Evolutionary conservation across 2,113 vertebrate species (phyloP).

Genomic region (Machaerirhynchus nigripectus): DNA sequence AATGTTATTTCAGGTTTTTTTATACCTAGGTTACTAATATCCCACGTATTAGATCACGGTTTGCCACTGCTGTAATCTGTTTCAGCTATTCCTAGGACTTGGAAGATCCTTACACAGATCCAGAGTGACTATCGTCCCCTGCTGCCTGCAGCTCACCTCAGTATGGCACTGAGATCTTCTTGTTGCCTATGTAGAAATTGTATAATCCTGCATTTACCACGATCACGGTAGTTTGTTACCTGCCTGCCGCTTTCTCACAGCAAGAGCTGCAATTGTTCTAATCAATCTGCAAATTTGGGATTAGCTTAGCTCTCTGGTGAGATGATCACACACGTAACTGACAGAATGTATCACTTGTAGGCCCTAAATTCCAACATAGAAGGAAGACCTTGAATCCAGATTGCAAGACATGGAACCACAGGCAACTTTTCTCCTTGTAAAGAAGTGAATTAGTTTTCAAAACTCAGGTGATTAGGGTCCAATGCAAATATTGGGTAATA

Average conservation of each 20-base stretch:
- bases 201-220: background rate
- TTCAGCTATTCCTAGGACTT: background rate
- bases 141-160: background rate
- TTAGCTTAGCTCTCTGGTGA: background rate
- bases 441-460: background rate
- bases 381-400: background rate
- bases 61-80: background rate
- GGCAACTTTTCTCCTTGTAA: background rate
- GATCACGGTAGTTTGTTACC: background rate
- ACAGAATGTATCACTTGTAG: background rate
- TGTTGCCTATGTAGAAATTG: rapidly evolving
- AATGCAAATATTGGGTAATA: background rate
- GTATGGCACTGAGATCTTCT: background rate
- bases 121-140: background rate
- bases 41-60: background rate
- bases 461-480: background rate
- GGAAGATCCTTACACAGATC: rapidly evolving
- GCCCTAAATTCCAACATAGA: background rate
- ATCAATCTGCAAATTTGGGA: background rate
- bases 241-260: background rate
- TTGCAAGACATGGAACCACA: background rate
- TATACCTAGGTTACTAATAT: background rate
- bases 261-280: background rate
- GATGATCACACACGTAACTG: background rate
- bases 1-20: background rate